phyloP scores from a whole-genome alignment of 2,888 invertebrate genomes.

The Ischnura elegans region DNA sequence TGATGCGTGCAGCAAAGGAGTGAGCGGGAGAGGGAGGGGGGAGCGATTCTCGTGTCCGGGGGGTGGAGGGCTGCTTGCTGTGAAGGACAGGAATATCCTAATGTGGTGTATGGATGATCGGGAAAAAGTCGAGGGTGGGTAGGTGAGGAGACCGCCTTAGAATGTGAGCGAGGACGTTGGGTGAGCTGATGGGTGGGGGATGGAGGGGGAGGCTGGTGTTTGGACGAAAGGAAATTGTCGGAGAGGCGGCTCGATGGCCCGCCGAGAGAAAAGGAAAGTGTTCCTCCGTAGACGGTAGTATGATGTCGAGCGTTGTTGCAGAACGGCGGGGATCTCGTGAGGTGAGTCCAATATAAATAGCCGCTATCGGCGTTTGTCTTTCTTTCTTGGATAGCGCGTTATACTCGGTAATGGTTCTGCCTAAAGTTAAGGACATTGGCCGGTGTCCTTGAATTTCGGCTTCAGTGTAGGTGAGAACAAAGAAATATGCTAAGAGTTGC shows the following conservation, averaged over 20 bases:
- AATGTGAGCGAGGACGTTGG: not conserved
- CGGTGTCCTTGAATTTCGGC: no score
- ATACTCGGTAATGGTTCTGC: no score
- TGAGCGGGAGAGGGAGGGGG: not conserved
- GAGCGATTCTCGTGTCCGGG: not conserved
- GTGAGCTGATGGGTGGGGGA: not conserved
- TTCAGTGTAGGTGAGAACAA: no score
- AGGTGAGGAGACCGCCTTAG: not conserved
- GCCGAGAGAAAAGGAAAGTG: constrained; percentile 62
- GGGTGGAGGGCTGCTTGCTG: not conserved
- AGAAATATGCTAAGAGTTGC: no score
- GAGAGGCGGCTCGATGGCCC: constrained; percentile 9
- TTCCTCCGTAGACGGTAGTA: not conserved
- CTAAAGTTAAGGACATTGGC: no score
- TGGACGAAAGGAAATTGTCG: constrained; percentile 10
- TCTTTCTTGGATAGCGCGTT: no score
- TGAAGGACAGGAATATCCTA: constrained; percentile 4
- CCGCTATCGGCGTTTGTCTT: no score
- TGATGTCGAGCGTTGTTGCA: constrained; percentile 26
- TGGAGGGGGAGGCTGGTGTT: not conserved
- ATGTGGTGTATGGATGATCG: not conserved
- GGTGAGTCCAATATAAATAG: constrained; percentile 8
- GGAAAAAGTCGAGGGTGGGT: not conserved
- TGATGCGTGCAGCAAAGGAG: not conserved
- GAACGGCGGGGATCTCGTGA: constrained; percentile 39